These are phyloP conservation scores for Eledona agricola DNA, from an alignment of 2,888 invertebrate genomes.

Conservation along the genomic window DNA sequence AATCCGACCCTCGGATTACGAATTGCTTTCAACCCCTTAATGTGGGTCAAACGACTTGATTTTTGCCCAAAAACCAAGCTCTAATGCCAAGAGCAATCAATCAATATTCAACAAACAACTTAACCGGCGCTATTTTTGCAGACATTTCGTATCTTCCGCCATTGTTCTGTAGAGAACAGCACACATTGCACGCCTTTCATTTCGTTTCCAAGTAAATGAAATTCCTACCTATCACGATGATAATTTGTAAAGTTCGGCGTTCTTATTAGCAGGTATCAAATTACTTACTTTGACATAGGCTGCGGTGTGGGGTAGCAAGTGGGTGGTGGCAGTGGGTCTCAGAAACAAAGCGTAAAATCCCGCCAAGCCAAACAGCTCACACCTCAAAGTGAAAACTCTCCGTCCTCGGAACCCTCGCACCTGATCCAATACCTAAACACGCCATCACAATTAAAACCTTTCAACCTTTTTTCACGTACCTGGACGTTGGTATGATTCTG, in stretches of 20 bases:
- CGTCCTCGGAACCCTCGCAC: constrained; percentile 77
- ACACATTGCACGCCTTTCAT: too few relatives aligned
- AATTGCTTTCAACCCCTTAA: too few relatives aligned
- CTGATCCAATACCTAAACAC: constrained; percentile 75
- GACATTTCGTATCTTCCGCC: too few relatives aligned
- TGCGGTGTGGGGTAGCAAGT: constrained; percentile 71
- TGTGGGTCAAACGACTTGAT: too few relatives aligned
- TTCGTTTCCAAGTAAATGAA: too few relatives aligned
- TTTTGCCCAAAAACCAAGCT: too few relatives aligned
- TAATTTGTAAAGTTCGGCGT: background rate
- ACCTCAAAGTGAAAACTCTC: constrained; percentile 73
- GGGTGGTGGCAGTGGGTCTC: constrained; percentile 71
- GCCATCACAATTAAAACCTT: constrained; percentile 38
- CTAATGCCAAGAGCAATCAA: too few relatives aligned
- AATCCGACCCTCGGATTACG: too few relatives aligned
- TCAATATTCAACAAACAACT: too few relatives aligned
- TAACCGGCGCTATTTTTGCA: too few relatives aligned
- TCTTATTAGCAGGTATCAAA: background rate
- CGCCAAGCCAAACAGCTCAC: constrained; percentile 83
- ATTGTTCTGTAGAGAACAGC: too few relatives aligned
- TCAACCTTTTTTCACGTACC: constrained; percentile 53
- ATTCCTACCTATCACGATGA: too few relatives aligned
- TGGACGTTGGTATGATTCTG: constrained; percentile 62
- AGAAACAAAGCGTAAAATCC: constrained; percentile 82
- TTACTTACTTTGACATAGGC: constrained; percentile 74